A percentile compares a stretch with the other conserved stretches of the same genome.
These are phyloP conservation scores for Acronicta alni DNA, from an alignment of 2,888 invertebrate genomes.

Conservation along the genomic window DNA sequence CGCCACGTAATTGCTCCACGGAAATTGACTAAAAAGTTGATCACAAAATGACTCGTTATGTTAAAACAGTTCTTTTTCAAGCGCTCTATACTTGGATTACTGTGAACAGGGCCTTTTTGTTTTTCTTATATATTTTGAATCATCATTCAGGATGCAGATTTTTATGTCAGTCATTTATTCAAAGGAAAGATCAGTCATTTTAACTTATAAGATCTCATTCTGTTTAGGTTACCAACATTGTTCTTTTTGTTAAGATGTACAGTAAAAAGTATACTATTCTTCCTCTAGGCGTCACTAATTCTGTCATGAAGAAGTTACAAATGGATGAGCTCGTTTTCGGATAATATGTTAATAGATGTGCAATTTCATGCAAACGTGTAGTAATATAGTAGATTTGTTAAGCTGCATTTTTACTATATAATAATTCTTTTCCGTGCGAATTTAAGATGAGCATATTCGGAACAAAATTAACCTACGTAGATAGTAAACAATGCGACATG, in stretches of 20 bases:
- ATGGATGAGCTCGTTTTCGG: too few species aligned
- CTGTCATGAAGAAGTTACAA: too few species aligned
- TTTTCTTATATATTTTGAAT: constrained; percentile 28
- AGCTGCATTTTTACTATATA: too few species aligned
- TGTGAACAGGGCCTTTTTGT: constrained; percentile 13
- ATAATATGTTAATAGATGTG: too few species aligned
- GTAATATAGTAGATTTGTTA: too few species aligned
- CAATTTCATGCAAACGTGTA: too few species aligned
- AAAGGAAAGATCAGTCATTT: too few species aligned
- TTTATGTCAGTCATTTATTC: constrained; percentile 4
- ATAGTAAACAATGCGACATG: constrained; percentile 23
- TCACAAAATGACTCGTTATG: constrained; percentile 38
- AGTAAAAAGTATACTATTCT: too few species aligned
- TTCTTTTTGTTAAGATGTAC: not conserved
- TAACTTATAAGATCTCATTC: not conserved
- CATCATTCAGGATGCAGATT: constrained; percentile 20
- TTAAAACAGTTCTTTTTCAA: constrained; percentile 37
- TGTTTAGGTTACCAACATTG: not conserved
- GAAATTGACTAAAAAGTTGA: constrained; percentile 45
- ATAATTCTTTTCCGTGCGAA: constrained; percentile 1
- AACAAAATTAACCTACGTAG: constrained; percentile 25
- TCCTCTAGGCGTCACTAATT: too few species aligned
- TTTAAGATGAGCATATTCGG: constrained; percentile 12
- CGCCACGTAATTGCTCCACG: constrained; percentile 58
- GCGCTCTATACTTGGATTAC: constrained; percentile 35